phyloP scores from a whole-genome alignment of 2,888 invertebrate genomes.

The Apamea epomidion region DNA sequence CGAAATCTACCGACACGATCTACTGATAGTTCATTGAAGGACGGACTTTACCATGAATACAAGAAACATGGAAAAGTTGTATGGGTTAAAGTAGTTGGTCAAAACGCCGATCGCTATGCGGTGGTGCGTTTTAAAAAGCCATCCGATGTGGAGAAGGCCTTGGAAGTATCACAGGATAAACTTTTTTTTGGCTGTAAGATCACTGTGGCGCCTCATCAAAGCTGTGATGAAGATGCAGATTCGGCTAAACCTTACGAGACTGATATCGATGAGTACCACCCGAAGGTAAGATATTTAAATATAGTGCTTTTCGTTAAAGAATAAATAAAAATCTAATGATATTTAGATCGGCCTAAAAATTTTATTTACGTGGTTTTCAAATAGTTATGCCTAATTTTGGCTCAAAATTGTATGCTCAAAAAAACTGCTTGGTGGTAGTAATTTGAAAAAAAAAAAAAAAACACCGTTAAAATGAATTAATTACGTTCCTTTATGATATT shows the following conservation, averaged over 20 bases:
- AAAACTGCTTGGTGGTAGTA: constrained; percentile 1
- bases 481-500: not conserved
- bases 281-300: constrained; percentile 90
- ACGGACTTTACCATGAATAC: constrained; percentile 99
- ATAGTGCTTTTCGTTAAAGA: constrained; percentile 44
- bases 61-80: constrained; percentile 99
- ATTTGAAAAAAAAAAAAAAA: not conserved
- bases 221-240: constrained; percentile 96
- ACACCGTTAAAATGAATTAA: not conserved
- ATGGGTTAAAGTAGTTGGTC: constrained; percentile 98
- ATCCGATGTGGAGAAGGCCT: constrained; percentile 98
- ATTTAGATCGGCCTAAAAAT: constrained; percentile 7
- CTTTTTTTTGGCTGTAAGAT: constrained; percentile 99
- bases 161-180: constrained; percentile 98
- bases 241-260: constrained; percentile 97
- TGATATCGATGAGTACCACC: constrained; percentile 98
- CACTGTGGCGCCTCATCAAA: constrained; percentile 98
- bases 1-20: constrained; percentile 97
- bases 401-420: not conserved
- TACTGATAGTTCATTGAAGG: constrained; percentile 98
- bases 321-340: constrained; percentile 4
- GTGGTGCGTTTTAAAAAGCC: constrained; percentile 98
- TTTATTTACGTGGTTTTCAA: not conserved
- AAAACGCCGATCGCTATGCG: constrained; percentile 97
- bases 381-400: not conserved